phyloP scores from a whole-genome alignment of 2,888 invertebrate species.

The Drosophila stalkeri region DNA sequence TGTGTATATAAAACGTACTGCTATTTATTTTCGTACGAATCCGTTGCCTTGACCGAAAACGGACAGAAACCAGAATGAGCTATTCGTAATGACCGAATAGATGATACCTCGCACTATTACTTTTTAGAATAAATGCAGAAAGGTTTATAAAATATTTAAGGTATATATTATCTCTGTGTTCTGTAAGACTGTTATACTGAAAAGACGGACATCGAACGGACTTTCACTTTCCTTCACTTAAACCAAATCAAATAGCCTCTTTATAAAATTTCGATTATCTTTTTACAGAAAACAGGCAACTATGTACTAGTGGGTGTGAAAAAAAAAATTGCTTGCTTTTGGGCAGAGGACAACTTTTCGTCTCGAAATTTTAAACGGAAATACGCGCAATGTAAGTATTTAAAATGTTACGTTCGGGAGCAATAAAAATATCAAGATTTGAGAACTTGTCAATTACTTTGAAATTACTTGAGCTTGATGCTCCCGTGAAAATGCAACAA shows the following conservation, averaged over 20 bases:
- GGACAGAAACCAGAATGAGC: slow-evolving; percentile 27
- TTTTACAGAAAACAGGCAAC: slow-evolving; percentile 26
- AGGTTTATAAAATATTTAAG: neutral
- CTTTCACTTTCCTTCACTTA: neutral
- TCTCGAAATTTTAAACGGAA: slow-evolving; percentile 29
- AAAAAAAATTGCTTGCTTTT: slow-evolving; percentile 39
- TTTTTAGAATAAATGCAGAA: neutral
- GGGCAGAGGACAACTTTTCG: slow-evolving; percentile 14
- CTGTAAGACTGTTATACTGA: neutral
- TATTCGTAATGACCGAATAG: neutral
- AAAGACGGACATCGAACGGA: neutral
- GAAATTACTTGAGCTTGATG: slow-evolving; percentile 20
- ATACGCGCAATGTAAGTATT: slow-evolving; percentile 5
- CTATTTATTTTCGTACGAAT: slow-evolving; percentile 37
- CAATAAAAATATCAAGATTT: slow-evolving; percentile 30
- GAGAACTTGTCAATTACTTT: slow-evolving; percentile 30
- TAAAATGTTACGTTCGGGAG: slow-evolving; percentile 17
- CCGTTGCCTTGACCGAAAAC: slow-evolving; percentile 67
- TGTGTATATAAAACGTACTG: slow-evolving; percentile 32
- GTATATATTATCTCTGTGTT: neutral
- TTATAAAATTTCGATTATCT: too few relatives aligned
- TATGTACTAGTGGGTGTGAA: neutral
- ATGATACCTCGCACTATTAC: neutral
- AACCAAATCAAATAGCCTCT: neutral
- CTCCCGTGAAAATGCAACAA: slow-evolving; percentile 5